phyloP scores from a whole-genome alignment of 2,113 vertebrate genomes.

The Microcebus jonahi region DNA sequence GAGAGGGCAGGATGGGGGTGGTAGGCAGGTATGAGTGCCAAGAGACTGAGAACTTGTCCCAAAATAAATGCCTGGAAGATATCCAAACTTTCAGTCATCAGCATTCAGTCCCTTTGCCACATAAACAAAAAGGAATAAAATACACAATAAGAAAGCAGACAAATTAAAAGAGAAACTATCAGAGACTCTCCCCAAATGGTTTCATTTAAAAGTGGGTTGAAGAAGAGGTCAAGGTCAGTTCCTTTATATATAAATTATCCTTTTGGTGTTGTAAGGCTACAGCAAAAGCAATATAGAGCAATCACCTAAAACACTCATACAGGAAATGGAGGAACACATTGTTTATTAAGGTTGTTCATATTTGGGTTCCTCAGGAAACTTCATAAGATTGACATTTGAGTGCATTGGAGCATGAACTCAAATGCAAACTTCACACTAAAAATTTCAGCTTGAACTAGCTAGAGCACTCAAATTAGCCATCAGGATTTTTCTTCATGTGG shows the following conservation, averaged over 20 bases:
- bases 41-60: background rate
- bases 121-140: constrained; percentile 74
- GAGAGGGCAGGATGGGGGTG: background rate
- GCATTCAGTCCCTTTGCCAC: constrained; percentile 71
- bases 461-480: background rate
- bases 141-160: constrained; percentile 49
- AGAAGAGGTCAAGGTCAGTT: background rate
- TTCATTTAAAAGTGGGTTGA: constrained; percentile 53
- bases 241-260: background rate
- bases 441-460: background rate
- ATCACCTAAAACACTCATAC: background rate
- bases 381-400: constrained; percentile 41
- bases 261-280: background rate
- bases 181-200: background rate
- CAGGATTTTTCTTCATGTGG: background rate
- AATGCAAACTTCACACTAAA: background rate
- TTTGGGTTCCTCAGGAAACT: constrained; percentile 31
- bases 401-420: constrained; percentile 11
- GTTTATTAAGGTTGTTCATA: background rate
- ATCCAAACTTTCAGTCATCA: constrained; percentile 71
- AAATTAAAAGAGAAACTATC: constrained; percentile 57
- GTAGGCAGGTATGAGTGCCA: background rate
- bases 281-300: background rate
- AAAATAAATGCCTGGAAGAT: constrained; percentile 71
- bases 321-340: background rate